Conservation (phyloP, 2,797 vertebrate species). For the Anguilla anguilla region DNA sequence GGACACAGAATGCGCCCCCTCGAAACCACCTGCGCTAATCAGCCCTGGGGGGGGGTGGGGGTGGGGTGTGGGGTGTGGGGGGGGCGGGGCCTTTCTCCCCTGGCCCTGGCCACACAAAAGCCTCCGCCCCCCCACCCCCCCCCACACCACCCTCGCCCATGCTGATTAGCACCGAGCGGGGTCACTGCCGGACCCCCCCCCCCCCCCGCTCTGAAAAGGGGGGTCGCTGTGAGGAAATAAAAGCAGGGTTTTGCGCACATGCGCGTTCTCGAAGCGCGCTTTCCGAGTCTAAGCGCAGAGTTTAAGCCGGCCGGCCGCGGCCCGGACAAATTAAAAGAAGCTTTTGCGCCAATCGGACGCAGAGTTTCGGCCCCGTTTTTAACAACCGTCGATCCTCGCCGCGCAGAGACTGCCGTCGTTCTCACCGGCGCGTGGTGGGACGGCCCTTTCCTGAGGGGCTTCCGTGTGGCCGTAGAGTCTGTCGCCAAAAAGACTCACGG, state of each 20-base stretch:
- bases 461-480: background rate
- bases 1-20: conserved; percentile 14
- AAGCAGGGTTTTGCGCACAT: background rate
- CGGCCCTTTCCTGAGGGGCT: background rate
- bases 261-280: background rate
- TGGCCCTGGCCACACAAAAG: conserved; percentile 6
- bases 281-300: background rate
- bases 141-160: background rate
- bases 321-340: background rate
- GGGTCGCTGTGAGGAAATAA: background rate
- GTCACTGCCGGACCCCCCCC: background rate
- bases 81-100: background rate
- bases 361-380: background rate
- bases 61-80: too few relatives aligned
- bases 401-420: background rate
- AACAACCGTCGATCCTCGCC: background rate
- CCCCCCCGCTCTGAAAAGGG: background rate
- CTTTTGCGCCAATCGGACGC: background rate
- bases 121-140: background rate
- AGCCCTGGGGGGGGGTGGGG: conserved; percentile 27
- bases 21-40: conserved; percentile 53
- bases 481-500: background rate
- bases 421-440: background rate
- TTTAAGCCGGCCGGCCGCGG: background rate
- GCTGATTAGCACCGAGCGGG: conserved; percentile 5